phyloP scores from a whole-genome alignment of 92 coral and sea anemone genomes.

The Bergia puertoricense region DNA sequence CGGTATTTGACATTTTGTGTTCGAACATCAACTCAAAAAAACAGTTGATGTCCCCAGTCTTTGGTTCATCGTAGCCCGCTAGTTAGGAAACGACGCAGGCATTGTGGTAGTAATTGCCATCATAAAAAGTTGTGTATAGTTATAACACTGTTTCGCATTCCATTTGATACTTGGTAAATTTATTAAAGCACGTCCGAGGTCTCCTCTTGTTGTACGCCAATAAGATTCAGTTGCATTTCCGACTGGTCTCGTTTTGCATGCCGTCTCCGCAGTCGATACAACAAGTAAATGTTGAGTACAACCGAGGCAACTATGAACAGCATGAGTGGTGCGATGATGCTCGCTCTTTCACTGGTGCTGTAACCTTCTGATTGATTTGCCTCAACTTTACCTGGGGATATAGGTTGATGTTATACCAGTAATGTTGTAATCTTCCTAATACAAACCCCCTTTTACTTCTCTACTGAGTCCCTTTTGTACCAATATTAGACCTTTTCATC shows the following conservation, averaged over 20 bases:
- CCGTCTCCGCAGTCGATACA: conserved; percentile 21
- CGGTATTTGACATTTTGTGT: too few relatives aligned
- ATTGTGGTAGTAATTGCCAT: too few relatives aligned
- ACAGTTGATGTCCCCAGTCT: too few relatives aligned
- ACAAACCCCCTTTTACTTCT: too few relatives aligned
- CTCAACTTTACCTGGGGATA: background rate
- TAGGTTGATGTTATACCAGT: too few relatives aligned
- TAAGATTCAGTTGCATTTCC: conserved; percentile 16
- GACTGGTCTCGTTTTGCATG: background rate
- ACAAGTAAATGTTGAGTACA: conserved; percentile 1
- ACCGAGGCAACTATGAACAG: conserved; percentile 4
- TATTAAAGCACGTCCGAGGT: background rate
- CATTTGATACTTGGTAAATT: background rate
- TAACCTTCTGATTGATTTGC: background rate
- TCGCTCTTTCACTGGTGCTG: background rate
- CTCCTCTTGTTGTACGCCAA: conserved; percentile 9
- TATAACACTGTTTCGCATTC: background rate
- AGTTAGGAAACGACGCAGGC: too few relatives aligned
- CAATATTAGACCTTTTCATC: too few relatives aligned
- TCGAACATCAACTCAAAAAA: too few relatives aligned
- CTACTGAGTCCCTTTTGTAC: too few relatives aligned
- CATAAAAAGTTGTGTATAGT: background rate
- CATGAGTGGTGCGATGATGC: background rate
- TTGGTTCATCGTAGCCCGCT: too few relatives aligned
- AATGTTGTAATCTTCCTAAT: background rate